Base-by-base conservation (phyloP, 2,113 vertebrate species). In the Corydoras sp. region DNA sequence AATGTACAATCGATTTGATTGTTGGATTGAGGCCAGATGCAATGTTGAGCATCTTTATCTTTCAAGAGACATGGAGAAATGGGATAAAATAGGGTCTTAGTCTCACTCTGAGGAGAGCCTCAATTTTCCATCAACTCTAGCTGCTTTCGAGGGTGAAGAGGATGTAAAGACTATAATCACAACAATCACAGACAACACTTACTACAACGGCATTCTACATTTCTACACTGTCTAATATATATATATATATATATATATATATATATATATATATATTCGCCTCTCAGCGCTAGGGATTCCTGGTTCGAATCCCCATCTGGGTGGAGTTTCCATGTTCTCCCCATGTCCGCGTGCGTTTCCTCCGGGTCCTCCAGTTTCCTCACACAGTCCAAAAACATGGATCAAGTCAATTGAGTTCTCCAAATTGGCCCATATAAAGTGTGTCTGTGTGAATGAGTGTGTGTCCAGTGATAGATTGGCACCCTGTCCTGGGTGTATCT, bases 151-250 rank as follows among this genome's bases (percentile, higher is more conserved):
- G 58, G 72, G 58, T 62, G 72, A 74, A 65, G 65, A 74, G 72
- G 65, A 74, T 68, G 65, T 55, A 68, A 68, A 65, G 62, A 51
- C 72, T 74, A 62, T 74, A 74, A 74, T 74, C 72, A 74, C 64
- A 74, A 68, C 65, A 56, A 68, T 74, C 68, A 74, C 65, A 68
- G 65, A 68, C 65, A 74, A 67, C 72, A 55, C 65, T 74, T 32
- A 68, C 31, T 68, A 62, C 59, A 43, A 59, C 58, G 10, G 9
- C 54, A 61, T 43, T 73, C 68, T 54, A 79, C 50, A 50, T 55
- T 61, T 32, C 62, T 66, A 15, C 71, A 76, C 62, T 58, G 30
- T 63, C 66, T 67, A 24, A 54, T 24, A 43, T 51, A 73, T 43
- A 32, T 53, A 32, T 35, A 35, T 58, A 48, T 49, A 67, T 49